Conservation (phyloP, 2,888 invertebrate species). For the Lithophane socia region DNA sequence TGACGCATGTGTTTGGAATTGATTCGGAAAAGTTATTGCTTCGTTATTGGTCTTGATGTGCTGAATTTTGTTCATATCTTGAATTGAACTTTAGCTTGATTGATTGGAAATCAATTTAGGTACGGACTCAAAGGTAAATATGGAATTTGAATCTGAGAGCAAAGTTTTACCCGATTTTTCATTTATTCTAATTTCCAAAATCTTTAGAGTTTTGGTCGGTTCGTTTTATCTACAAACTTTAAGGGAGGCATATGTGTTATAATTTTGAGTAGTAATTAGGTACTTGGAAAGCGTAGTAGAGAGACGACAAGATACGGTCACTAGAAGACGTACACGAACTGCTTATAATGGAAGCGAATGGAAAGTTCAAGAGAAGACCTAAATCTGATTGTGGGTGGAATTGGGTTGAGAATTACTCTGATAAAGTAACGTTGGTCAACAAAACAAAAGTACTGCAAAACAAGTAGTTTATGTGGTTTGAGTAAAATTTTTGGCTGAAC, state of each 20-base stretch:
- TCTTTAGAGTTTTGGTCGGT: background rate
- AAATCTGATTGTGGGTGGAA: background rate
- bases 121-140: background rate
- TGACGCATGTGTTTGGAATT: conserved; percentile 79
- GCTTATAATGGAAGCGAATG: background rate
- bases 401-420: background rate
- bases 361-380: background rate
- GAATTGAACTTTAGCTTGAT: conserved; percentile 20
- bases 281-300: background rate
- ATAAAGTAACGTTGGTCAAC: background rate
- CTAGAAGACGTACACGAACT: background rate
- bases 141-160: background rate
- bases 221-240: background rate
- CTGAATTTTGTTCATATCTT: conserved; percentile 62
- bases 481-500: background rate
- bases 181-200: background rate
- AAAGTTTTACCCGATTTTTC: background rate
- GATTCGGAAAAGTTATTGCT: conserved; percentile 69
- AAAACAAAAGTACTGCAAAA: background rate
- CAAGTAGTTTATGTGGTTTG: background rate
- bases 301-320: background rate
- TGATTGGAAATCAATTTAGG: conserved; percentile 31
- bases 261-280: background rate
- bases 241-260: background rate
- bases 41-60: conserved; percentile 66